phyloP scores from a whole-genome alignment of 2,888 invertebrate genomes.

The Apamea monoglypha region DNA sequence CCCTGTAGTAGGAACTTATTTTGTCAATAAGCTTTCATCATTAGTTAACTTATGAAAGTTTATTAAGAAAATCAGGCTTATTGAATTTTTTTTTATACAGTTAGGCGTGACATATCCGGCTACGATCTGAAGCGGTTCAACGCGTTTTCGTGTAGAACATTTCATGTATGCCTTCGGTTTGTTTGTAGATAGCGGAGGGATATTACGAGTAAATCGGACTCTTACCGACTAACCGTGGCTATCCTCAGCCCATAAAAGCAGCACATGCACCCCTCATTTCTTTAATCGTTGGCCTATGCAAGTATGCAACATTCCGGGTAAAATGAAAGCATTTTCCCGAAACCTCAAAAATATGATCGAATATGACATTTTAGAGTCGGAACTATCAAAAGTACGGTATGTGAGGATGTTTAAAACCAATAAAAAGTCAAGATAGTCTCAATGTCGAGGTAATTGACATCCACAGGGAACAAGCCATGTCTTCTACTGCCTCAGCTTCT shows the following conservation, averaged over 20 bases:
- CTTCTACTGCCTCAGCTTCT: slow-evolving; percentile 16
- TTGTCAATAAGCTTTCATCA: no score
- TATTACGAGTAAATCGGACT: background rate
- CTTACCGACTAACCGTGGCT: background rate
- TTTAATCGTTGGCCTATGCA: background rate
- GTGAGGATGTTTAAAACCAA: background rate
- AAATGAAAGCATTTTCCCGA: background rate
- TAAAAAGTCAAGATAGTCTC: background rate
- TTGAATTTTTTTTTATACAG: background rate
- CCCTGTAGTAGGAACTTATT: no score
- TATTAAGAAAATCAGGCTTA: background rate
- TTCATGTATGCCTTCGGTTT: background rate
- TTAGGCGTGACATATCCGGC: background rate
- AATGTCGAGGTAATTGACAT: background rate
- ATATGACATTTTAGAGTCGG: background rate
- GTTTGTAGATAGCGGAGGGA: background rate
- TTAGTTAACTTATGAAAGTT: no score
- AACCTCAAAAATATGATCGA: background rate
- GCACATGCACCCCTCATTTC: background rate
- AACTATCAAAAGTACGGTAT: background rate
- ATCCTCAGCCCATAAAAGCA: background rate
- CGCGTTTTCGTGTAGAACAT: background rate
- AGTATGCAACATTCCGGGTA: background rate
- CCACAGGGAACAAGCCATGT: background rate
- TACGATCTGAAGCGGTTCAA: background rate